These are phyloP conservation scores for Hydroisotoma schaefferi DNA, from an alignment of 2,888 invertebrate genomes.

Conservation along the genomic window DNA sequence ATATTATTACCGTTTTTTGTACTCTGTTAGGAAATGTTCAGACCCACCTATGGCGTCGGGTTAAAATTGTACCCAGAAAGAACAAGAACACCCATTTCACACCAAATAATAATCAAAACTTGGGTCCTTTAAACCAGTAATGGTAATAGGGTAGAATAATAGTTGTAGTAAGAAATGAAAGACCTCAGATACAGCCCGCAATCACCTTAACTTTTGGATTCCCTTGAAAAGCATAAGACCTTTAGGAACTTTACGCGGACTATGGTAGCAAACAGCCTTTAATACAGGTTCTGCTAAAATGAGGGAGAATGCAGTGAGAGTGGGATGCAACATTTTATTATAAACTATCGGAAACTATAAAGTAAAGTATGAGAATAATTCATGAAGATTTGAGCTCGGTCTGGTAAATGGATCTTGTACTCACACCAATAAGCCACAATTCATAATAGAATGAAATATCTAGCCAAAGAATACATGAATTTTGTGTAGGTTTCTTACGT, in stretches of 20 bases:
- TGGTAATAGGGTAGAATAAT: too few species aligned
- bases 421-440: not conserved
- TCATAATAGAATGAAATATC: not conserved
- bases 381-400: slow-evolving; percentile 34
- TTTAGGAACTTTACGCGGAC: too few species aligned
- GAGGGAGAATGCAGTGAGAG: too few species aligned
- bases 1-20: too few species aligned
- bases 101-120: not conserved
- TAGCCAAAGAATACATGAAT: too few species aligned
- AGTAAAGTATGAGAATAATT: slow-evolving; percentile 32
- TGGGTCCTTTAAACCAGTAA: not conserved
- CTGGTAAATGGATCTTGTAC: slow-evolving; percentile 1
- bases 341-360: too few species aligned
- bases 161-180: not conserved
- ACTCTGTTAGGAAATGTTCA: too few species aligned
- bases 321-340: too few species aligned
- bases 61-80: not conserved
- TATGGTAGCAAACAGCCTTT: too few species aligned
- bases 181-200: slow-evolving; percentile 14
- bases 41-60: too few species aligned
- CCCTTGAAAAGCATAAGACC: not conserved
- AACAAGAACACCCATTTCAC: not conserved
- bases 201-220: slow-evolving; percentile 2
- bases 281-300: too few species aligned
- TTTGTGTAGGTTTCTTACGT: too few species aligned